These are phyloP conservation scores for Lithobates sylvaticus DNA, from an alignment of 2,797 vertebrate species.

Conservation along the genomic window DNA sequence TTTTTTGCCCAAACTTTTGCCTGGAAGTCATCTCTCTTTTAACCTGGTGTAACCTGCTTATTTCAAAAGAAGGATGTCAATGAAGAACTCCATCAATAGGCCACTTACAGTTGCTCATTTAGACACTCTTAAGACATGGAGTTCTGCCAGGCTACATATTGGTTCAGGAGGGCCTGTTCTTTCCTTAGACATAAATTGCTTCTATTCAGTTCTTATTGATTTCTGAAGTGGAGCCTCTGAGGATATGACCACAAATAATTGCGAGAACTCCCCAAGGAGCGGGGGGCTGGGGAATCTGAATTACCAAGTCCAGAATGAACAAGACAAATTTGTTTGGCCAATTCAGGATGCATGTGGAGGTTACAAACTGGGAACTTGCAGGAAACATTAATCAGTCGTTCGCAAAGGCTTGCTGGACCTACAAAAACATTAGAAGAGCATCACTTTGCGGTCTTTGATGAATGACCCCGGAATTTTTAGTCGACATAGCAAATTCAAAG, in stretches of 20 bases:
- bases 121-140: not conserved
- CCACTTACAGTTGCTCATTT: too few species aligned
- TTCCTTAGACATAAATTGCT: not conserved
- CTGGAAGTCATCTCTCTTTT: not conserved
- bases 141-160: not conserved
- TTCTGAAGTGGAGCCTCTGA: constrained; percentile 15
- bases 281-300: not conserved
- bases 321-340: constrained; percentile 32
- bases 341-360: constrained; percentile 12
- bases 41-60: not conserved
- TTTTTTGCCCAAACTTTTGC: not conserved
- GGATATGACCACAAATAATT: constrained; percentile 28
- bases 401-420: constrained; percentile 1
- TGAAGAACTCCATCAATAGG: not conserved
- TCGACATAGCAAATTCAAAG: constrained; percentile 31
- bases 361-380: not conserved
- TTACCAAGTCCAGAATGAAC: constrained; percentile 44
- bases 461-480: constrained; percentile 19
- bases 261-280: not conserved
- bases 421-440: not conserved
- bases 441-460: constrained; percentile 33
- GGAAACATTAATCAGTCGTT: constrained; percentile 41
- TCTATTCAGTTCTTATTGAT: constrained; percentile 40
- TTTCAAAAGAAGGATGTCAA: not conserved
- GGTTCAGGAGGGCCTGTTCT: not conserved